Evolutionary conservation across 35 echinoderm and acorn worm genomes (phyloP).

Genomic region (Apostichopus californicus): DNA sequence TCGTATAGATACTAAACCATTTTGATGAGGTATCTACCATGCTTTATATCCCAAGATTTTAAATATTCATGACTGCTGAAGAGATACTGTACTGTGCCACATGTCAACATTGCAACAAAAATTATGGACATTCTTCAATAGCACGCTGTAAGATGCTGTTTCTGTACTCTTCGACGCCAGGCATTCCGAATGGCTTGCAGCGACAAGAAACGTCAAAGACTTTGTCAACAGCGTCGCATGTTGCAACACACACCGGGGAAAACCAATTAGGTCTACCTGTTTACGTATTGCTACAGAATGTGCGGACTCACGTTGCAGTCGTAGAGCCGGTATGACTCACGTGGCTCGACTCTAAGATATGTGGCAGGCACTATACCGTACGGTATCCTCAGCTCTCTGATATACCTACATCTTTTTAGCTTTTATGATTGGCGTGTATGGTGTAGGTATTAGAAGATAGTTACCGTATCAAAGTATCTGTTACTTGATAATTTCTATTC

Average conservation of each 20-base stretch:
- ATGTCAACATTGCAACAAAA: not conserved
- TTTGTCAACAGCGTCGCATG: not conserved
- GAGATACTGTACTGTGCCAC: not conserved
- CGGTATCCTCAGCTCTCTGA: too few relatives aligned
- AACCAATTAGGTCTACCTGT: not conserved
- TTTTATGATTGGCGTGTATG: too few relatives aligned
- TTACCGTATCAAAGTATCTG: too few relatives aligned
- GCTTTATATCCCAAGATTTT: too few relatives aligned
- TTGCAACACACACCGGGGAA: slow-evolving; percentile 1
- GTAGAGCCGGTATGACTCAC: not conserved
- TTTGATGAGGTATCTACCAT: too few relatives aligned
- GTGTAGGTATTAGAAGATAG: too few relatives aligned
- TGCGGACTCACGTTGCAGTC: not conserved
- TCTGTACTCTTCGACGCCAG: not conserved
- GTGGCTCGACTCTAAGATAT: not conserved
- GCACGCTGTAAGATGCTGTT: not conserved
- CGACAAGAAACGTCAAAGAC: not conserved
- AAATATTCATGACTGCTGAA: too few relatives aligned
- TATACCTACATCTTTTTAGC: too few relatives aligned
- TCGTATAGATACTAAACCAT: too few relatives aligned
- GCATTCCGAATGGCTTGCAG: not conserved
- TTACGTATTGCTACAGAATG: not conserved
- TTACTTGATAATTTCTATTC: too few relatives aligned
- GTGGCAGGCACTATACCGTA: not conserved
- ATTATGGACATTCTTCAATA: not conserved